A percentile compares a stretch with the other conserved stretches of the same genome.
Evolutionary conservation across 2,113 vertebrate species (phyloP).

Genomic region (Macroglossus sobrinus): DNA sequence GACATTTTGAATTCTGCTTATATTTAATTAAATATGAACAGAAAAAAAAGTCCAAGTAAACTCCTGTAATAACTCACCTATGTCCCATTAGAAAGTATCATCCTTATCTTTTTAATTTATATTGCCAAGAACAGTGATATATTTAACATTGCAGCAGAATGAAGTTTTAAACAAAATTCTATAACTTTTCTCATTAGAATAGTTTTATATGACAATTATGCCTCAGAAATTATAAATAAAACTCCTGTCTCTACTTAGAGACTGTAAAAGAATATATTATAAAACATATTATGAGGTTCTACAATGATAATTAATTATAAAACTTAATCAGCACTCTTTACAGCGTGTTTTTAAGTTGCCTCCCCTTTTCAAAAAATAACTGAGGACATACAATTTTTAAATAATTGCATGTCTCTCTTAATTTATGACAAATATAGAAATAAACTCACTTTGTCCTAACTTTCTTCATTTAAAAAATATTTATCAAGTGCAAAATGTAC

Average conservation of each 20-base stretch:
- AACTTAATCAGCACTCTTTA: constrained; percentile 2
- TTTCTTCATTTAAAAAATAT: constrained; percentile 21
- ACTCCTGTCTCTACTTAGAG: background rate
- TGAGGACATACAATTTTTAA: background rate
- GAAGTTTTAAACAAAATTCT: constrained; percentile 43
- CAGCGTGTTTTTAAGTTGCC: background rate
- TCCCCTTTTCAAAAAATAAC: background rate
- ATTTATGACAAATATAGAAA: constrained; percentile 12
- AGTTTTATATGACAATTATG: constrained; percentile 3
- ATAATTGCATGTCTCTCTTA: background rate
- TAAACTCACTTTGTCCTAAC: background rate
- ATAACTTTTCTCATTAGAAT: background rate
- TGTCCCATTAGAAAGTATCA: background rate
- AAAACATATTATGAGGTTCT: background rate
- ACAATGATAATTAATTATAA: background rate
- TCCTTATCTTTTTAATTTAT: constrained; percentile 9
- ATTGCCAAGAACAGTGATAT: background rate
- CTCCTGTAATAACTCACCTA: background rate
- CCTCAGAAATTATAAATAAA: constrained; percentile 15
- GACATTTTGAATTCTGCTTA: background rate
- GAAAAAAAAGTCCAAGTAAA: background rate
- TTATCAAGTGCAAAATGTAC: background rate
- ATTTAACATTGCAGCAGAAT: background rate
- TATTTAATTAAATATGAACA: constrained; percentile 28
- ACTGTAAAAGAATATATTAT: background rate